Conservation (phyloP, 1,140 invertebrate species). For the Pteromalus puparum region DNA sequence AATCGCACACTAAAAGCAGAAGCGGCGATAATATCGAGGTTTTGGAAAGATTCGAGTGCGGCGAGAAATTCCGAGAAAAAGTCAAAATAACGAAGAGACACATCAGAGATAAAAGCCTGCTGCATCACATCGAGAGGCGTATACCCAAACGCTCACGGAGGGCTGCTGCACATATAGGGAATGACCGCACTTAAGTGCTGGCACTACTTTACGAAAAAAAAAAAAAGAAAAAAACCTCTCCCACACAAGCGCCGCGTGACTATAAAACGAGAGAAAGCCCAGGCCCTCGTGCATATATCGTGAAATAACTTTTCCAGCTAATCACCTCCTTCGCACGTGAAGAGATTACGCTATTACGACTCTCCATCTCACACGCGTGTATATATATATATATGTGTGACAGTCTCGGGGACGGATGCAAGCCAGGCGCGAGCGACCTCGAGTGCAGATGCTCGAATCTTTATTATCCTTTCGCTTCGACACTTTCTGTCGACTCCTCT, state of each 20-base stretch:
- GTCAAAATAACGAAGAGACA: not conserved
- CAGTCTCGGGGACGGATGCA: not conserved
- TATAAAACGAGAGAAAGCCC: not conserved
- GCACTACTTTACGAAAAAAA: not conserved
- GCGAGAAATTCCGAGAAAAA: not conserved
- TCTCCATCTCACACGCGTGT: too few relatives aligned
- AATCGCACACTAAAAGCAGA: too few relatives aligned
- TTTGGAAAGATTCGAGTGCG: too few relatives aligned
- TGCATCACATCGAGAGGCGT: too few relatives aligned
- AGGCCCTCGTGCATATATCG: constrained; percentile 30
- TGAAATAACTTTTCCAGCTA: constrained; percentile 59
- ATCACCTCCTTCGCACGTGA: constrained; percentile 56
- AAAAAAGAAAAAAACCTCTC: too few relatives aligned
- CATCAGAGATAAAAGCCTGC: not conserved
- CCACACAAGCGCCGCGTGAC: not conserved
- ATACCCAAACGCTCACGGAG: not conserved
- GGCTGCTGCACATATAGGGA: not conserved
- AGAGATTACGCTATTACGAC: constrained; percentile 7
- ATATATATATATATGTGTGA: too few relatives aligned
- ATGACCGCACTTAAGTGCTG: constrained; percentile 22
- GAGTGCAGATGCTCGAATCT: constrained; percentile 26
- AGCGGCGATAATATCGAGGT: too few relatives aligned
- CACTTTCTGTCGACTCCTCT: not conserved
- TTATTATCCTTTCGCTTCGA: constrained; percentile 12
- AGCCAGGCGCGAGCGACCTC: constrained; percentile 16